phyloP scores from a whole-genome alignment of 2,888 invertebrate genomes.

The Gasteruption jaculator region DNA sequence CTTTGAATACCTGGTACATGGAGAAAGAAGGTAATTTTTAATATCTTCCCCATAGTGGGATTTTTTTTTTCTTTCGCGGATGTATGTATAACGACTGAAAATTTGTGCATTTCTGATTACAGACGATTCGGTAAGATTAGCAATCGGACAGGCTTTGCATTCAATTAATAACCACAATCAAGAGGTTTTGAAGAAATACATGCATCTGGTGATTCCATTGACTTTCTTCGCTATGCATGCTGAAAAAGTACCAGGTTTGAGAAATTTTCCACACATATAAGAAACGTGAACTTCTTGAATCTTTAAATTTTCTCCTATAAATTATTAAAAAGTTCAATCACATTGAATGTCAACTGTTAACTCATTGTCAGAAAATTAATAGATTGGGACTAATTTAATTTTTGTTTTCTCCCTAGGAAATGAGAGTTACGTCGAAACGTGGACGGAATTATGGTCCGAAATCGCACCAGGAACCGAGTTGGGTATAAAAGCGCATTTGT shows the following conservation, averaged over 20 bases:
- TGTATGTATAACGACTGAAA: not conserved
- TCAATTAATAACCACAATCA: slow-evolving; percentile 79
- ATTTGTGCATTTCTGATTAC: slow-evolving; percentile 31
- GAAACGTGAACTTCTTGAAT: not conserved
- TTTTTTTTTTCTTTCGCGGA: slow-evolving; percentile 16
- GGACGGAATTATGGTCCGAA: slow-evolving; percentile 87
- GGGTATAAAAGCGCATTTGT: slow-evolving; percentile 73
- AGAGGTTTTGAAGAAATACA: slow-evolving; percentile 75
- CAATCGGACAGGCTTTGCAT: slow-evolving; percentile 72
- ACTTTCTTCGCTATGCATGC: slow-evolving; percentile 90
- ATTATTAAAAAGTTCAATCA: slow-evolving; percentile 9
- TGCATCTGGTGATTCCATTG: slow-evolving; percentile 71
- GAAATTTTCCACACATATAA: not conserved
- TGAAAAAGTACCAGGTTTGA: slow-evolving; percentile 61
- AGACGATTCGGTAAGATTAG: slow-evolving; percentile 73
- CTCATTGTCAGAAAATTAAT: slow-evolving; percentile 8
- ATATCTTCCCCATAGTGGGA: slow-evolving; percentile 6
- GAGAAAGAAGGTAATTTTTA: slow-evolving; percentile 60
- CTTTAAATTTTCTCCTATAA: not conserved
- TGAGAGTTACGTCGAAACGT: slow-evolving; percentile 64
- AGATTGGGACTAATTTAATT: slow-evolving; percentile 2
- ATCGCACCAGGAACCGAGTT: slow-evolving; percentile 83
- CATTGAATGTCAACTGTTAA: slow-evolving; percentile 4
- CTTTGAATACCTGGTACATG: slow-evolving; percentile 63
- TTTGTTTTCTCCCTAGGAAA: slow-evolving; percentile 46